Evolutionary conservation across 2,888 invertebrate species (phyloP).

Genomic region (Ormyrus nitidulus): DNA sequence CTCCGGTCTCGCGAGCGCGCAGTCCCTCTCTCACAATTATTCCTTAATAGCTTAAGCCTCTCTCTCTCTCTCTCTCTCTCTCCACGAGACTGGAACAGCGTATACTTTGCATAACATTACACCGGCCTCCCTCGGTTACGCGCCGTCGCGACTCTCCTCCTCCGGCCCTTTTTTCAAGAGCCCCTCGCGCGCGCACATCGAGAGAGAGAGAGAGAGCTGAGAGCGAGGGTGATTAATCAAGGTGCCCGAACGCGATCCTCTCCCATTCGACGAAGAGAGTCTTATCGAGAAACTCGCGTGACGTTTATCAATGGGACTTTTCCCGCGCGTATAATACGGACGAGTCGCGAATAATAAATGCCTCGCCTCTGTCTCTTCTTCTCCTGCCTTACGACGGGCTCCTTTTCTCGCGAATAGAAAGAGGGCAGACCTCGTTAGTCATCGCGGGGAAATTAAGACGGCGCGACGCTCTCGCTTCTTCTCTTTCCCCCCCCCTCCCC

Average conservation of each 20-base stretch:
- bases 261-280: neutral
- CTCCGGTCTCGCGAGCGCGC: constrained; percentile 17
- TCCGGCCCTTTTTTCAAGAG: neutral
- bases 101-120: constrained; percentile 63
- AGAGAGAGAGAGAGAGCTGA: no score
- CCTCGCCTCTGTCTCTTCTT: neutral
- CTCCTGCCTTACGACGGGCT: no score
- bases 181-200: no score
- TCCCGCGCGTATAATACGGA: constrained; percentile 21
- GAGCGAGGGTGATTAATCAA: constrained; percentile 37
- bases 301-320: constrained; percentile 42
- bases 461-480: constrained; percentile 2
- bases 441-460: neutral
- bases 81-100: constrained; percentile 61
- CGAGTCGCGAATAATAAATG: constrained; percentile 24
- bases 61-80: neutral
- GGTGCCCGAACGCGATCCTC: constrained; percentile 8
- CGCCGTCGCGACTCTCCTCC: constrained; percentile 48
- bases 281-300: constrained; percentile 4
- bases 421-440: no score
- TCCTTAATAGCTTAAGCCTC: constrained; percentile 61
- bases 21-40: constrained; percentile 58
- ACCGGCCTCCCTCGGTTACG: constrained; percentile 60
- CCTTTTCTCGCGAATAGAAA: no score
- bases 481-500: neutral